phyloP scores from a whole-genome alignment of 2,797 vertebrate genomes.

The Acrocephalus scirpaceus region DNA sequence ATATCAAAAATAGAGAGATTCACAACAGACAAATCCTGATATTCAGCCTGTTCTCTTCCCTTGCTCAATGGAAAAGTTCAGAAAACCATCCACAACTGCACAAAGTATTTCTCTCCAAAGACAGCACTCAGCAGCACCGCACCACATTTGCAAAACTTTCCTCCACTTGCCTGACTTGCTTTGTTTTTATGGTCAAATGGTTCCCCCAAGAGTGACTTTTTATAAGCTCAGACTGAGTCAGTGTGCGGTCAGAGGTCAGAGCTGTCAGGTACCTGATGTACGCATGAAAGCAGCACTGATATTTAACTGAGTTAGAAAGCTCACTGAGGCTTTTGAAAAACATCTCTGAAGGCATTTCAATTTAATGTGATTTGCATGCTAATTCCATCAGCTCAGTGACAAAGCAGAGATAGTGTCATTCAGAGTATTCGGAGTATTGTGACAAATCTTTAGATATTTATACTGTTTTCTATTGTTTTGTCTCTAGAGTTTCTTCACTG shows the following conservation, averaged over 20 bases:
- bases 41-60: background rate
- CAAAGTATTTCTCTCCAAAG: background rate
- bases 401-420: background rate
- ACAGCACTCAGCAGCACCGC: background rate
- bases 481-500: background rate
- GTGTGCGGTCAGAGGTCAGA: background rate
- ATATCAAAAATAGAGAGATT: background rate
- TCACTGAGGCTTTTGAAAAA: background rate
- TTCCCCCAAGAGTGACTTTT: background rate
- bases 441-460: constrained; percentile 19
- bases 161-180: background rate
- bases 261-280: background rate
- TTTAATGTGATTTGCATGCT: constrained; percentile 16
- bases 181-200: background rate
- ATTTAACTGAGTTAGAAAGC: background rate
- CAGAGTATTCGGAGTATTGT: background rate
- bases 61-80: accelerated
- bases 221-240: background rate
- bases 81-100: background rate
- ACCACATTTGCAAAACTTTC: background rate
- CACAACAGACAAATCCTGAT: background rate
- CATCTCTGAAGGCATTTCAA: background rate
- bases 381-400: constrained; percentile 3
- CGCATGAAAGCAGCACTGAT: background rate
- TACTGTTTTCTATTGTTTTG: background rate